Evolutionary conservation across 2,888 invertebrate species (phyloP).

Genomic region (Drosophila diplacantha): DNA sequence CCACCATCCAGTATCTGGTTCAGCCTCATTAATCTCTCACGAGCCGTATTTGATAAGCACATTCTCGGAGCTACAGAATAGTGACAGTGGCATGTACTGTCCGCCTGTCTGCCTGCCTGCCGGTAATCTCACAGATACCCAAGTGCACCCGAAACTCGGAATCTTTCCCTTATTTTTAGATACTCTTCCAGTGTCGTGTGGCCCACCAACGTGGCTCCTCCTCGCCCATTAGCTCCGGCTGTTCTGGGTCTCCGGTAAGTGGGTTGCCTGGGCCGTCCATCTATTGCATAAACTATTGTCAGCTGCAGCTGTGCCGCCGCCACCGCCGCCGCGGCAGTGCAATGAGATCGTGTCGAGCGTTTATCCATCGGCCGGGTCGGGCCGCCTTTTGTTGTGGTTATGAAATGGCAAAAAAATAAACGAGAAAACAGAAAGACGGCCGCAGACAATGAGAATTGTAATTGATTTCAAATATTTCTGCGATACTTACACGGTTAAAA

Average conservation of each 20-base stretch:
- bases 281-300: slow-evolving; percentile 41
- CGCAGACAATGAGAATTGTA: slow-evolving; percentile 56
- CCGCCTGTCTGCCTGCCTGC: neutral
- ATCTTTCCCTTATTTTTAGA: slow-evolving; percentile 4
- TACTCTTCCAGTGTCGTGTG: neutral
- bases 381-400: slow-evolving; percentile 62
- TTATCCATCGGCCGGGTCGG: slow-evolving; percentile 20
- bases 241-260: slow-evolving; percentile 15
- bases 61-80: neutral
- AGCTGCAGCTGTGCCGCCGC: slow-evolving; percentile 27
- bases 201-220: slow-evolving; percentile 1
- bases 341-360: slow-evolving; percentile 29
- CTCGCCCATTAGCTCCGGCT: slow-evolving; percentile 1
- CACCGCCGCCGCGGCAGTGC: neutral
- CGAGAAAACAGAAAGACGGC: slow-evolving; percentile 2
- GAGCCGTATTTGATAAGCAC: slow-evolving; percentile 1
- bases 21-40: slow-evolving; percentile 4
- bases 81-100: too few relatives aligned
- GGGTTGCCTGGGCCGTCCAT: slow-evolving; percentile 29
- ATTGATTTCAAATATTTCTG: slow-evolving; percentile 69
- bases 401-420: slow-evolving; percentile 56
- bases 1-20: slow-evolving; percentile 2
- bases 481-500: slow-evolving; percentile 1
- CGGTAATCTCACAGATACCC: neutral
- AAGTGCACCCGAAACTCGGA: neutral